phyloP scores from a whole-genome alignment of 2,113 vertebrate species.

The Hydrolagus affinis region DNA sequence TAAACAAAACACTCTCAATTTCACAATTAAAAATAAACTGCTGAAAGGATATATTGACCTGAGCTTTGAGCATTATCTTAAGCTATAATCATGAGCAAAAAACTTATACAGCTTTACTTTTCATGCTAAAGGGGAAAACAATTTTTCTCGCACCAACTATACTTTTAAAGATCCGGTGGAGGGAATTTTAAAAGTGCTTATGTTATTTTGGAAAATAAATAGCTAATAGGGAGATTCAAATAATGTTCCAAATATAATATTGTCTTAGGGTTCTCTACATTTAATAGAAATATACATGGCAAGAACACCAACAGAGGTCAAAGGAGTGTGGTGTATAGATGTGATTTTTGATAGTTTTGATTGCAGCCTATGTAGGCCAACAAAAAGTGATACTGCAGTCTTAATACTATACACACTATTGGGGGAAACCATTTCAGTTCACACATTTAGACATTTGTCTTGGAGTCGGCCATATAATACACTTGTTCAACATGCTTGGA shows the following conservation, averaged over 20 bases:
- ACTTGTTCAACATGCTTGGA: constrained; percentile 80
- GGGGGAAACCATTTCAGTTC: constrained; percentile 83
- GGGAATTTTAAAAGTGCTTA: background rate
- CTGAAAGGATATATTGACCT: no score
- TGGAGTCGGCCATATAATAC: constrained; percentile 81
- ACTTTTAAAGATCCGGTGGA: background rate
- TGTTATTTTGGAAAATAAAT: background rate
- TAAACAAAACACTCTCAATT: no score
- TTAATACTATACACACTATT: constrained; percentile 67
- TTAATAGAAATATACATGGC: background rate
- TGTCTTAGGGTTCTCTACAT: background rate
- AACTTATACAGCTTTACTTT: background rate
- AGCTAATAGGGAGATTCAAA: background rate
- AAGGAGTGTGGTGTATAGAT: constrained; percentile 48
- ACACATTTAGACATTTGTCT: constrained; percentile 81
- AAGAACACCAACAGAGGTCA: constrained; percentile 36
- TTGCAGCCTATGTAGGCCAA: constrained; percentile 53
- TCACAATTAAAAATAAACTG: no score
- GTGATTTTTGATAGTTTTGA: constrained; percentile 43
- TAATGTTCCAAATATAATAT: background rate
- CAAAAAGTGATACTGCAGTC: constrained; percentile 72
- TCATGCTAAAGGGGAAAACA: background rate
- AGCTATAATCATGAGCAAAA: background rate
- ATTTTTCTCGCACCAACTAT: background rate
- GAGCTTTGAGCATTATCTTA: no score